These are phyloP conservation scores for Pomacea maculata DNA, from an alignment of 1,140 invertebrate genomes.

Conservation along the genomic window DNA sequence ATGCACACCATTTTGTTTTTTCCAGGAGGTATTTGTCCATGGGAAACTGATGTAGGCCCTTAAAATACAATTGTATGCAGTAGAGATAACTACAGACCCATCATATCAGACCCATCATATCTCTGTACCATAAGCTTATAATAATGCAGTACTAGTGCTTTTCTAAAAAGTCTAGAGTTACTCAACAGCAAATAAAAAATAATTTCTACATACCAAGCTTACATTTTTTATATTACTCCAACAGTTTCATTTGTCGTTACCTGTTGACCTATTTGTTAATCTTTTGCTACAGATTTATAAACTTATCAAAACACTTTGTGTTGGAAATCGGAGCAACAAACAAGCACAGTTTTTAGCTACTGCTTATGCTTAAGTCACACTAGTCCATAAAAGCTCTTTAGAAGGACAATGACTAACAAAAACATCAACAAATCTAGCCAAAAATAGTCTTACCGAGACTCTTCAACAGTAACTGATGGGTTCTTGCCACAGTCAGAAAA, in stretches of 20 bases:
- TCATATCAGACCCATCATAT: too few relatives aligned
- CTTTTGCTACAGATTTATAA: too few relatives aligned
- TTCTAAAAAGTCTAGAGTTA: neutral
- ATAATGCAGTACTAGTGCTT: too few relatives aligned
- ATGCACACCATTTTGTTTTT: slow-evolving; percentile 64
- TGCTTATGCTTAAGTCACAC: too few relatives aligned
- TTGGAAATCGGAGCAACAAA: too few relatives aligned
- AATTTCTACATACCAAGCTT: too few relatives aligned
- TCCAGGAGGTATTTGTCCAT: slow-evolving; percentile 35
- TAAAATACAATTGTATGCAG: slow-evolving; percentile 25
- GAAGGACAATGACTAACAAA: neutral
- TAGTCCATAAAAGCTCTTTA: neutral
- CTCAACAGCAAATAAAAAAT: neutral
- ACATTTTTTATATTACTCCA: too few relatives aligned
- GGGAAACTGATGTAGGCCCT: slow-evolving; percentile 73
- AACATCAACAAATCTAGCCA: neutral
- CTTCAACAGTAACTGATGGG: slow-evolving; percentile 62
- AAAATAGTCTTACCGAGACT: slow-evolving; percentile 53
- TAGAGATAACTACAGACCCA: neutral
- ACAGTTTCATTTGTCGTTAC: too few relatives aligned
- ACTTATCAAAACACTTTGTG: too few relatives aligned
- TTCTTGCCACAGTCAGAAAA: slow-evolving; percentile 9
- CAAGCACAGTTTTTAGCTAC: too few relatives aligned
- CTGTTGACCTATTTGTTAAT: too few relatives aligned
- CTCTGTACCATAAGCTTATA: too few relatives aligned